A percentile compares a stretch with the other conserved stretches of the same genome.
phyloP scores from a whole-genome alignment of 2,113 vertebrate genomes.

The Murina feae region DNA sequence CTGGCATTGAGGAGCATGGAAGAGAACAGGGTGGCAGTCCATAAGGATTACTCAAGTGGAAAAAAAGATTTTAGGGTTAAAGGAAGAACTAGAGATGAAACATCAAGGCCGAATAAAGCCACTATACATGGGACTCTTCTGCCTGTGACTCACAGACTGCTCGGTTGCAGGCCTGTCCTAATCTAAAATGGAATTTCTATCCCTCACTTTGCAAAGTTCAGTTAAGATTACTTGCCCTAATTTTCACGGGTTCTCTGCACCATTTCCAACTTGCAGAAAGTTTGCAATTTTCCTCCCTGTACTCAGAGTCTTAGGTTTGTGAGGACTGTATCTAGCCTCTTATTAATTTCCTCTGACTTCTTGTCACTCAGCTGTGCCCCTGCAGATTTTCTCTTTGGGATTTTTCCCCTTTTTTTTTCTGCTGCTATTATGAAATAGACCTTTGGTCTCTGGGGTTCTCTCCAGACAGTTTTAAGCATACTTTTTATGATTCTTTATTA shows the following conservation, averaged over 20 bases:
- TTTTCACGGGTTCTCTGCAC: background rate
- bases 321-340: background rate
- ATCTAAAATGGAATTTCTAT: background rate
- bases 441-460: conserved; percentile 48
- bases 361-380: conserved; percentile 8
- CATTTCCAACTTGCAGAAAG: background rate
- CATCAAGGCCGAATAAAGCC: background rate
- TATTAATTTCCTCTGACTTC: conserved; percentile 59
- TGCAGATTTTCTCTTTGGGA: conserved; percentile 45
- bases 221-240: background rate
- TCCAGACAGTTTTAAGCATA: conserved; percentile 47
- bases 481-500: conserved; percentile 55
- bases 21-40: background rate
- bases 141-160: background rate
- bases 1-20: background rate
- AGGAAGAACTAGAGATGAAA: background rate
- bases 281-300: conserved; percentile 35
- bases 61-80: background rate
- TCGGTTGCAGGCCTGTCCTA: background rate
- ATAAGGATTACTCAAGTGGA: background rate
- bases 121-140: background rate
- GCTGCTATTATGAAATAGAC: conserved; percentile 48
- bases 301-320: conserved; percentile 7
- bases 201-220: conserved; percentile 24
- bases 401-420: conserved; percentile 50